Percentiles rank a stretch among this genome's conserved stretches.
phyloP scores from a whole-genome alignment of 2,113 vertebrate genomes.

The Steatornis caripensis region DNA sequence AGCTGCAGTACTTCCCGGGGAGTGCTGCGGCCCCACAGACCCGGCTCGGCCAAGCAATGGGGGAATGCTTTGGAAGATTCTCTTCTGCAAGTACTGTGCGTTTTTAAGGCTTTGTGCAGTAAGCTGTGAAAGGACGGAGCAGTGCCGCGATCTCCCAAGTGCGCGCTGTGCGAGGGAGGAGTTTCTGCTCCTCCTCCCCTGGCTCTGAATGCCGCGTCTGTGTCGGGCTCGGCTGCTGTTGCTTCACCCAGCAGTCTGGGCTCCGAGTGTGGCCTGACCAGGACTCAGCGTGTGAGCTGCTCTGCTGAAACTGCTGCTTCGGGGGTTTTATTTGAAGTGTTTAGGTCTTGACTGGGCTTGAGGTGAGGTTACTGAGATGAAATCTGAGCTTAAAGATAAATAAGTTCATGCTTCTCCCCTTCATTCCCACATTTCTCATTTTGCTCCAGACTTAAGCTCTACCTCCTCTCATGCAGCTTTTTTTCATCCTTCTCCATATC shows the following conservation, averaged over 20 bases:
- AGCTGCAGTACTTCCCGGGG: accelerated
- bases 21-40: accelerated
- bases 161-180: background rate
- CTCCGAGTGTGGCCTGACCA: background rate
- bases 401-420: background rate
- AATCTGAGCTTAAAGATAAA: background rate
- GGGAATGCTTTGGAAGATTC: background rate
- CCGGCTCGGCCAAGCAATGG: accelerated
- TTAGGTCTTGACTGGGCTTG: background rate
- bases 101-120: background rate
- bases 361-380: background rate
- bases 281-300: background rate
- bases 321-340: background rate
- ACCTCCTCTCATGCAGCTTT: background rate
- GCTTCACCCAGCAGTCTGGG: background rate
- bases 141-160: background rate
- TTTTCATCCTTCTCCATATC: background rate
- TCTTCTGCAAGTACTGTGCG: background rate
- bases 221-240: background rate
- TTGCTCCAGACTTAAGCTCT: background rate
- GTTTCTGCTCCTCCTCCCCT: background rate
- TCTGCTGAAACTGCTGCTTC: background rate
- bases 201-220: background rate
- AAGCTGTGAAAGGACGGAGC: background rate
- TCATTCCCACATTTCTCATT: background rate